Percentiles rank a stretch among this genome's conserved stretches.
phyloP scores from a whole-genome alignment of 2,797 vertebrate species.

The Silurus aristotelis region DNA sequence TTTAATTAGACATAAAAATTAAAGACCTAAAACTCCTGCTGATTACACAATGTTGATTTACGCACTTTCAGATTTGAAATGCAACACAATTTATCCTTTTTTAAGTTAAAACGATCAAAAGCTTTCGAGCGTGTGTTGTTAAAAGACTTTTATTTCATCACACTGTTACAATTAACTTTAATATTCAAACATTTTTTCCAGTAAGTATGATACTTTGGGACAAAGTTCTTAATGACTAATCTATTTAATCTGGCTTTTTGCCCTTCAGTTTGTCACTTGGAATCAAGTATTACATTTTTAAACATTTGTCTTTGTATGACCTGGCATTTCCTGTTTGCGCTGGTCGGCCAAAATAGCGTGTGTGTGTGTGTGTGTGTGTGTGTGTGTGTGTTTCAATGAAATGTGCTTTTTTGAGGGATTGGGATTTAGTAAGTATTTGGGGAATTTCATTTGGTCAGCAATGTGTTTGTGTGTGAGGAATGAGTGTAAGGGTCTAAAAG shows the following conservation, averaged over 20 bases:
- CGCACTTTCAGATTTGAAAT: not conserved
- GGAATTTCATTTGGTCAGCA: slow-evolving; percentile 10
- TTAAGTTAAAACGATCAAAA: no score
- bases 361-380: not conserved
- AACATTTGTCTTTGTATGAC: slow-evolving; percentile 1
- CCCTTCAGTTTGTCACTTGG: not conserved
- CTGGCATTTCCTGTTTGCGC: slow-evolving; percentile 30
- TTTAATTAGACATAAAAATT: not conserved
- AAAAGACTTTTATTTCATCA: not conserved
- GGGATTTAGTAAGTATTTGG: slow-evolving; percentile 3
- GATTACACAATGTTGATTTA: not conserved
- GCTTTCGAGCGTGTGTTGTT: not conserved
- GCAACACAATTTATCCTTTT: not conserved
- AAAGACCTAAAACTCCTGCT: not conserved
- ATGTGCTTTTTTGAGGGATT: not conserved
- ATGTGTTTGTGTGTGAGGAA: not conserved
- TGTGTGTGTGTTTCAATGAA: not conserved
- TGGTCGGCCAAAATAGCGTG: not conserved
- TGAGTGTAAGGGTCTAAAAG: no score
- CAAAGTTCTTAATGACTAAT: not conserved
- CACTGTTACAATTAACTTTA: not conserved
- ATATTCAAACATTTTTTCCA: not conserved
- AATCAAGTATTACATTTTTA: not conserved
- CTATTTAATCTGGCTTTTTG: not conserved
- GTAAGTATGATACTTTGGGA: not conserved